Evolutionary conservation across 2,888 invertebrate species (phyloP).

Genomic region (Pheosia gnoma): DNA sequence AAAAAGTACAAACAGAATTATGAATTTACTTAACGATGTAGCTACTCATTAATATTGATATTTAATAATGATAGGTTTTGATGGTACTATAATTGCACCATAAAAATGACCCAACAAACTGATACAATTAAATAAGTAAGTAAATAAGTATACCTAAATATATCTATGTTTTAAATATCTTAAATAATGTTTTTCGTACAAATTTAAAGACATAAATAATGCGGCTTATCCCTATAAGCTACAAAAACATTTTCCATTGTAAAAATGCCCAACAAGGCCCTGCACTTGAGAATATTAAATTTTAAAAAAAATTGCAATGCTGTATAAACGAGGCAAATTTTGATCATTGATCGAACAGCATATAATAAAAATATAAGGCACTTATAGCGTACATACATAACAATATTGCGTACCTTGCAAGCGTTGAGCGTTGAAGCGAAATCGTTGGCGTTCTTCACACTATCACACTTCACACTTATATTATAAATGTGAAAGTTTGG

Average conservation of each 20-base stretch:
- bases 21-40: neutral
- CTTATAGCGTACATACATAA: constrained; percentile 11
- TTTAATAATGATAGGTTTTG: too few relatives aligned
- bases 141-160: neutral
- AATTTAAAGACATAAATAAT: constrained; percentile 35
- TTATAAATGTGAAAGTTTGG: too few relatives aligned
- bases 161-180: neutral
- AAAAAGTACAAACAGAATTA: constrained; percentile 7
- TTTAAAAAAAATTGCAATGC: constrained; percentile 10
- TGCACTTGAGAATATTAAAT: constrained; percentile 24
- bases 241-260: constrained; percentile 30
- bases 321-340: constrained; percentile 3
- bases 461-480: too few relatives aligned
- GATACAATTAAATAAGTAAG: too few relatives aligned
- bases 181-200: constrained; percentile 25
- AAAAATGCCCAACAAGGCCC: constrained; percentile 24
- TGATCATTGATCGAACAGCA: too few relatives aligned
- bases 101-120: too few relatives aligned
- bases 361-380: constrained; percentile 14
- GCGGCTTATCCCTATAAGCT: constrained; percentile 28
- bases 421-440: constrained; percentile 10
- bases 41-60: too few relatives aligned
- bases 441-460: constrained; percentile 21
- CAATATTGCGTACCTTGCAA: constrained; percentile 15
- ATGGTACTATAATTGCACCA: too few relatives aligned